phyloP scores from a whole-genome alignment of 2,888 invertebrate genomes.

The Tenthredo livida region DNA sequence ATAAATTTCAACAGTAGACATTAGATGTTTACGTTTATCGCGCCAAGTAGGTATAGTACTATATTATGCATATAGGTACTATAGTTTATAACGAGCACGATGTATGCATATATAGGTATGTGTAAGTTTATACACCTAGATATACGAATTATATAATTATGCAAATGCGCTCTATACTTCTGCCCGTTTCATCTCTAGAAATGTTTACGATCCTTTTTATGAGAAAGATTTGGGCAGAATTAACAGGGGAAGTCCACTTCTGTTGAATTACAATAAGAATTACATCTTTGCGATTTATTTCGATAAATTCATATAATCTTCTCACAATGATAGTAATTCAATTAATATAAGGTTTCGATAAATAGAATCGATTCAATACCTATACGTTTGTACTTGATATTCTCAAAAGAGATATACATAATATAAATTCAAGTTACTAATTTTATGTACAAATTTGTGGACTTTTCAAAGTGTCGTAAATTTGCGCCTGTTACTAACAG shows the following conservation, averaged over 20 bases:
- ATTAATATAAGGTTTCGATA: background rate
- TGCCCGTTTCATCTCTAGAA: background rate
- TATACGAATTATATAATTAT: background rate
- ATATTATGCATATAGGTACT: background rate
- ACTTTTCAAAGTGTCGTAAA: background rate
- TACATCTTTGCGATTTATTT: background rate
- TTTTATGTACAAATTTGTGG: background rate
- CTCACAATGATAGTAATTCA: background rate
- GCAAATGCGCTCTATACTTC: background rate
- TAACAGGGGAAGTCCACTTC: background rate
- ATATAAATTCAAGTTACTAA: background rate
- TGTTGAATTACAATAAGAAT: background rate
- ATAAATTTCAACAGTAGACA: constrained; percentile 4
- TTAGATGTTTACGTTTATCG: constrained; percentile 10
- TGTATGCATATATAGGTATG: background rate
- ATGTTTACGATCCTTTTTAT: background rate
- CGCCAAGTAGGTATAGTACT: background rate
- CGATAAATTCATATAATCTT: background rate
- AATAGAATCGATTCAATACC: background rate
- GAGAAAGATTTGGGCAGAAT: background rate
- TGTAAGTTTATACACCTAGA: background rate
- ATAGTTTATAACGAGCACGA: background rate
- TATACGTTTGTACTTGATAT: background rate
- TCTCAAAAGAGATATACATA: background rate
- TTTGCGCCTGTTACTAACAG: background rate